Percentiles rank a stretch among this genome's conserved stretches.
phyloP scores from a whole-genome alignment of 2,888 invertebrate species.

The Caenorhabditis sp. region DNA sequence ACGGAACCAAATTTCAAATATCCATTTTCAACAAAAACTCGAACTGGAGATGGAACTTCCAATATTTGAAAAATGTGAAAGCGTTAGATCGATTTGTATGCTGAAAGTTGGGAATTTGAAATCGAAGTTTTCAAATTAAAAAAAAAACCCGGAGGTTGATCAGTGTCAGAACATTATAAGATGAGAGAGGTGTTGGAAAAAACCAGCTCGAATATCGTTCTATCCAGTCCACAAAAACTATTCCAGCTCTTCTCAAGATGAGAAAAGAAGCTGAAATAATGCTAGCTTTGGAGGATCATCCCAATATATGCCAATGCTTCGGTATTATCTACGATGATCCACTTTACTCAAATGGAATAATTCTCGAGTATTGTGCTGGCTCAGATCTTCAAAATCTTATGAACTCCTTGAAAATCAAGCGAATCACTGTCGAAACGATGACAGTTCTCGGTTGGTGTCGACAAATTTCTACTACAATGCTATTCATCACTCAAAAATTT shows the following conservation, averaged over 20 bases:
- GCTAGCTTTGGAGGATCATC: not conserved
- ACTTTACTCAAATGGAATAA: slow-evolving; percentile 13
- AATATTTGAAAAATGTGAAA: no score
- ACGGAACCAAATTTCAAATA: no score
- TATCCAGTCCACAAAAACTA: not conserved
- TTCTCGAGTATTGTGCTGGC: slow-evolving; percentile 35
- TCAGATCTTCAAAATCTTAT: slow-evolving; percentile 21
- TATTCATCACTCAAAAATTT: slow-evolving; percentile 11
- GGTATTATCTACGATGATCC: slow-evolving; percentile 15
- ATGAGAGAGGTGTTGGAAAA: no score
- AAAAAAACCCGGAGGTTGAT: no score
- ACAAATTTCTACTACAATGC: slow-evolving; percentile 13
- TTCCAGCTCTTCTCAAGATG: not conserved
- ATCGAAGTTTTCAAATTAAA: no score
- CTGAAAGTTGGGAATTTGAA: no score
- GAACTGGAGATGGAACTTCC: no score
- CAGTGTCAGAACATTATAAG: no score
- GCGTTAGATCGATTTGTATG: no score
- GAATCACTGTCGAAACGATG: slow-evolving; percentile 14
- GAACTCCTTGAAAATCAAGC: not conserved
- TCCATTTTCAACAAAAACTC: no score
- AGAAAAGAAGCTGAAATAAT: not conserved
- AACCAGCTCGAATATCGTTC: no score
- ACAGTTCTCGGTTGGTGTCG: slow-evolving; percentile 29
- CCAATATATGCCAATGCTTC: slow-evolving; percentile 4